These are phyloP conservation scores for Nasonia giraulti DNA, from an alignment of 1,140 invertebrate genomes.

Conservation along the genomic window DNA sequence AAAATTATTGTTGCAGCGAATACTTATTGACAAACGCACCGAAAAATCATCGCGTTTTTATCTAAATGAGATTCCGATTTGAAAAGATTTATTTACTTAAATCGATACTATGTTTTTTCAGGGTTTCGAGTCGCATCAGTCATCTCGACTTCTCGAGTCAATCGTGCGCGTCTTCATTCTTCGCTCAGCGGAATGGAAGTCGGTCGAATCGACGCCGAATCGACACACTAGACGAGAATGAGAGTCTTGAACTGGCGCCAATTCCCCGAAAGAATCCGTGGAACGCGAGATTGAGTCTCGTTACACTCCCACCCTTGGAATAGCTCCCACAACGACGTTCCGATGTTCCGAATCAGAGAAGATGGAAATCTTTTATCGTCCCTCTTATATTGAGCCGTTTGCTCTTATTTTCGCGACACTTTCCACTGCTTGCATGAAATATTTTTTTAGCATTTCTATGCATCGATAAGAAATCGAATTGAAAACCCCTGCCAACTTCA, in stretches of 20 bases:
- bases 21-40: too few species aligned
- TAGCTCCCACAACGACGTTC: not conserved
- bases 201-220: constrained; percentile 12
- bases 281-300: constrained; percentile 34
- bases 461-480: too few species aligned
- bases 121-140: not conserved
- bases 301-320: constrained; percentile 43
- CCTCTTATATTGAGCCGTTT: not conserved
- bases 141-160: not conserved
- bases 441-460: too few species aligned
- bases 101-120: not conserved
- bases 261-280: constrained; percentile 37
- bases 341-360: constrained; percentile 10
- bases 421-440: too few species aligned
- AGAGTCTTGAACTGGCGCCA: constrained; percentile 24
- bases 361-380: too few species aligned
- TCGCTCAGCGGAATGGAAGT: constrained; percentile 32
- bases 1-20: constrained; percentile 27
- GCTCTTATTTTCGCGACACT: not conserved
- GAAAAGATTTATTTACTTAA: too few species aligned
- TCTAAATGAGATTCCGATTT: too few species aligned
- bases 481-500: too few species aligned
- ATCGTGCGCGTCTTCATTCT: not conserved
- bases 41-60: not conserved
- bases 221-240: constrained; percentile 3